Base-by-base conservation (phyloP, 2,113 vertebrate species). In the Potamarius usumacintae region DNA sequence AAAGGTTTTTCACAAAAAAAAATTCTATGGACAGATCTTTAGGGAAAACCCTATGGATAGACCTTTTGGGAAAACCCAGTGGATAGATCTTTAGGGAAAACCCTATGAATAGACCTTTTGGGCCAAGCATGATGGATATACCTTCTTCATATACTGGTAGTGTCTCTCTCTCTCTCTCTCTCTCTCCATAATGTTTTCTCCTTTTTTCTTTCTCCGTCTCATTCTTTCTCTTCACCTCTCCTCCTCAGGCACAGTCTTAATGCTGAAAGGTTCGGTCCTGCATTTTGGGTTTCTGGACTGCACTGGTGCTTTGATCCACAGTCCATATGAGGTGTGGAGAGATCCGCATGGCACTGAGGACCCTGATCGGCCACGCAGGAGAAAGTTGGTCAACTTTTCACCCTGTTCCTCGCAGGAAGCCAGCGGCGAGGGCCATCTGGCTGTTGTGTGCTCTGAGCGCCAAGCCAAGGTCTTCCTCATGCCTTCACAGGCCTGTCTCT, bases 401-500 rank as follows among this genome's bases (percentile, higher is more conserved):
- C 96, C 97, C 4, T 96, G 96, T 4, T 95, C 95, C 62, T 97
- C 97, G 86, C 97, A 99, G 94, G 97, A 99, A 30, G 92, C 91
- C 89, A 93, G 90, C 86, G 95, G 96, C 88, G 97, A 99, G 42
- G 96, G 98, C 92, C 98, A 99, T 89, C 97, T 98, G 94, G 96
- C 96, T 53, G 95, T 99, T 90, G 95, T 98, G 92, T 99, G 98
- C 94, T 98, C 98, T 18, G 98, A 99, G 94, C 97, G 96, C 92
- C 98, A 99, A 96, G 98, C 98, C 94, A 99, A 99, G 96, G 97
- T 99, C 67, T 97, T 98, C 94, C 92, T 97, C 91, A 97, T 99
- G 96, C 98, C 98, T 88, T 97, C 97, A n/a, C 98, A 99, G 96
- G 96, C 96, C 50, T 98, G 97, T 94, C 96, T 99, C 88, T 98